Evolutionary conservation across 2,113 vertebrate genomes (phyloP).

Genomic region (Xiphophorus couchianus): DNA sequence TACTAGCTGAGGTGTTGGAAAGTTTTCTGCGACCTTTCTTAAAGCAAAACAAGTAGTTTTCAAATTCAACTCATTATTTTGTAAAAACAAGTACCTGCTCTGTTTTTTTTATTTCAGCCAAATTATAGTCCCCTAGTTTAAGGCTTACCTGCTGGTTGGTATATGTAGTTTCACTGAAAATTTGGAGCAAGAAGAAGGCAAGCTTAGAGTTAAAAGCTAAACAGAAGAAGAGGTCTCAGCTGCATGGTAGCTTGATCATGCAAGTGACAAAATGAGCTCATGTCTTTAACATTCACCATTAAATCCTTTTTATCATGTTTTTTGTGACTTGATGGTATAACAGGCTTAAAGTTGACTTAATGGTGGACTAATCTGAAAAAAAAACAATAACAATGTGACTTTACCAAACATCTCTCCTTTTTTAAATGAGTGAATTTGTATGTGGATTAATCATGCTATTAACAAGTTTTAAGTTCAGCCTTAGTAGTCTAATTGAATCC

Average conservation of each 20-base stretch:
- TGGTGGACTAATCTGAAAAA: conserved; percentile 20
- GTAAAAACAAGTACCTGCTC: not conserved
- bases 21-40: not conserved
- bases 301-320: conserved; percentile 4
- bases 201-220: not conserved
- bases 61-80: conserved; percentile 9
- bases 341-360: conserved; percentile 11
- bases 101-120: not conserved
- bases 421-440: conserved; percentile 44
- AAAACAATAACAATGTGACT: not conserved
- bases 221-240: not conserved
- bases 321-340: conserved; percentile 5
- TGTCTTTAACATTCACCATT: not conserved
- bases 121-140: conserved; percentile 3
- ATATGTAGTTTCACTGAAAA: not conserved
- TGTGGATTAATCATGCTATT: conserved; percentile 58
- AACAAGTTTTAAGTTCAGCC: conserved; percentile 48
- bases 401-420: conserved; percentile 28
- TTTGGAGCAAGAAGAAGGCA: not conserved
- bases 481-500: conserved; percentile 52
- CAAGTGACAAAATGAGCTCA: not conserved
- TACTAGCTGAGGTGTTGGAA: conserved; percentile 20
- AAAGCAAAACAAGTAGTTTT: not conserved
- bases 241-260: not conserved
- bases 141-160: not conserved